Evolutionary conservation across 2,888 invertebrate genomes (phyloP).

Genomic region (Caenorhabditis sp.): DNA sequence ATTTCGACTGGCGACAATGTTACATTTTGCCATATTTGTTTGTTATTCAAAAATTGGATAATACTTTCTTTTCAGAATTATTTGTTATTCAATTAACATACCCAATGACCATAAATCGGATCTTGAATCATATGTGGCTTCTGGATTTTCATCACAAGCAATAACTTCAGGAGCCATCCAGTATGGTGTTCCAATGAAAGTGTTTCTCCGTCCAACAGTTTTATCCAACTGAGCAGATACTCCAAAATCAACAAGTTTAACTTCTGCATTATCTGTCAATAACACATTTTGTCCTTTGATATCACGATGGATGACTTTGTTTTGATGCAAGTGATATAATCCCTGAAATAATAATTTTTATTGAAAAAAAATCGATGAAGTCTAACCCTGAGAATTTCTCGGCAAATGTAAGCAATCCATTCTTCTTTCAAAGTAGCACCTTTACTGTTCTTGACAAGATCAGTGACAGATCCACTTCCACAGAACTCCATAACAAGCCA

Average conservation of each 20-base stretch:
- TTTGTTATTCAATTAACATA: constrained; percentile 7
- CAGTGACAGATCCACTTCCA: constrained; percentile 98
- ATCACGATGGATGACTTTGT: constrained; percentile 98
- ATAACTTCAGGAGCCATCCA: constrained; percentile 98
- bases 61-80: background rate
- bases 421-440: constrained; percentile 97
- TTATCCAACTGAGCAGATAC: constrained; percentile 98
- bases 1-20: background rate
- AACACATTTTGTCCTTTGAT: constrained; percentile 96
- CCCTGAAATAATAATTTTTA: constrained; percentile 76
- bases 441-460: constrained; percentile 98
- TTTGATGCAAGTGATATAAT: constrained; percentile 94
- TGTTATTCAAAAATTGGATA: background rate
- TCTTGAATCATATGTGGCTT: constrained; percentile 93
- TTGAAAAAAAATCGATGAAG: too few relatives aligned
- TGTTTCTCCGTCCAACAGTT: constrained; percentile 97
- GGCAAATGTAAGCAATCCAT: constrained; percentile 99
- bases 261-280: constrained; percentile 97
- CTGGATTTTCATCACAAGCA: constrained; percentile 99
- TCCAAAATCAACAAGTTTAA: constrained; percentile 98
- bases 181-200: constrained; percentile 85
- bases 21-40: constrained; percentile 1
- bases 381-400: constrained; percentile 78
- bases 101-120: constrained; percentile 77
- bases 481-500: constrained; percentile 99